Evolutionary conservation across 2,888 invertebrate species (phyloP), one percentile per base, ranked within the genome.

Genomic region (Pelosia muscerda): DNA sequence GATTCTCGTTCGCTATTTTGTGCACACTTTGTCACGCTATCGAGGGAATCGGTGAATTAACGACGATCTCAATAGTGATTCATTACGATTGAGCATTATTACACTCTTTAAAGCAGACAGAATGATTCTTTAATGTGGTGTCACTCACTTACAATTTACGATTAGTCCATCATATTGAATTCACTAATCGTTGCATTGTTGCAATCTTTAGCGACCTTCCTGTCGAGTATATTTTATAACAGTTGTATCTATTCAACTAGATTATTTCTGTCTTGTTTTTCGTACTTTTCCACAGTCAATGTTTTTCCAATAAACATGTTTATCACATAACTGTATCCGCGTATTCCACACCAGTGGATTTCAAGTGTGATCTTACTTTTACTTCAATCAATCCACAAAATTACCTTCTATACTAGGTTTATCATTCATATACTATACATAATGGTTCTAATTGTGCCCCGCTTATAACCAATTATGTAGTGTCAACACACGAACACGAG

Each of bases 21-120:
- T 57, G 57, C 19, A 34, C 57, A 65, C 61, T 69, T 65, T 69
- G 75, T 78, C 64, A 25, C 71, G 42, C 57, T 71, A 61, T 65
- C 73, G 62, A 66, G 78, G 68, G 81, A 80, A 72, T 73, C 65
- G 67, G 31, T 63, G 67, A 70, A 73, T 77, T 80, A 78, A 75
- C 73, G 75, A 69, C 60, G 25, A 69, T 61, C 57, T 73, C 68
- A 69, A 58, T 72, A 64, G 69, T 59, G 65, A 77, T 80, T 31
- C 68, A 64, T 75, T 75, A 75, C 65, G 58, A 69, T 64, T 60
- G 56, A 64, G 64, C 56, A 73, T 73, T 78, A 73, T 66, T 66
- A 10, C 31, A 11, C 25, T 57, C n/a, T 62, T 34, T 34, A 38
- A 19, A 34, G 26, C 1, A 25, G 10, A 55, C 10, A 8, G 22